These are phyloP conservation scores for Brachypalpus laphriformis DNA, from an alignment of 2,888 invertebrate genomes.

Conservation along the genomic window DNA sequence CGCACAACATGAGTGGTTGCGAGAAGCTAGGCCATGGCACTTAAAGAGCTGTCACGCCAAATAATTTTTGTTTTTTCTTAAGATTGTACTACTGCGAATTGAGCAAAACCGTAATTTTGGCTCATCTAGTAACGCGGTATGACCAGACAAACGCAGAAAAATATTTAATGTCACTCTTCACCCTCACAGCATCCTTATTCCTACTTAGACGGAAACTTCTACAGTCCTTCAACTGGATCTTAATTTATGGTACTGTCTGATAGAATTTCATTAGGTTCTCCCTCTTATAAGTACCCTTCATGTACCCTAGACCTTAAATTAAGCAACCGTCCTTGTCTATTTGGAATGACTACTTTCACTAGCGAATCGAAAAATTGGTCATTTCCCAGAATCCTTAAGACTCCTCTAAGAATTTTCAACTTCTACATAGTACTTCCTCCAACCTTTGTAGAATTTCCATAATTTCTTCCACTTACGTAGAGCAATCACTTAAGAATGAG, in stretches of 20 bases:
- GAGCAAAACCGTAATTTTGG: no score
- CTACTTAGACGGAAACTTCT: neutral
- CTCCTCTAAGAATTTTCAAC: neutral
- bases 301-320: neutral
- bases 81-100: no score
- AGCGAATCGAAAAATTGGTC: neutral
- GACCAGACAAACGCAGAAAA: no score
- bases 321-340: neutral
- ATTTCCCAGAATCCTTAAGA: neutral
- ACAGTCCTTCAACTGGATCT: neutral
- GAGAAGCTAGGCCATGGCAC: no score
- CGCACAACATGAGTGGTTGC: no score
- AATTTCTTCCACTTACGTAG: neutral
- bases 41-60: no score
- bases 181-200: neutral
- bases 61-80: no score
- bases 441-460: neutral
- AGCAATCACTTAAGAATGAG: neutral
- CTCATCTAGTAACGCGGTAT: no score
- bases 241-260: neutral
- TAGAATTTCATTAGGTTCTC: neutral
- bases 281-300: neutral
- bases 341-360: neutral
- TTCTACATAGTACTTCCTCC: neutral
- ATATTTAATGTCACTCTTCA: neutral